Percentiles rank a stretch among this genome's conserved stretches.
phyloP scores from a whole-genome alignment of 2,888 invertebrate genomes.

The Cyclophora punctaria region DNA sequence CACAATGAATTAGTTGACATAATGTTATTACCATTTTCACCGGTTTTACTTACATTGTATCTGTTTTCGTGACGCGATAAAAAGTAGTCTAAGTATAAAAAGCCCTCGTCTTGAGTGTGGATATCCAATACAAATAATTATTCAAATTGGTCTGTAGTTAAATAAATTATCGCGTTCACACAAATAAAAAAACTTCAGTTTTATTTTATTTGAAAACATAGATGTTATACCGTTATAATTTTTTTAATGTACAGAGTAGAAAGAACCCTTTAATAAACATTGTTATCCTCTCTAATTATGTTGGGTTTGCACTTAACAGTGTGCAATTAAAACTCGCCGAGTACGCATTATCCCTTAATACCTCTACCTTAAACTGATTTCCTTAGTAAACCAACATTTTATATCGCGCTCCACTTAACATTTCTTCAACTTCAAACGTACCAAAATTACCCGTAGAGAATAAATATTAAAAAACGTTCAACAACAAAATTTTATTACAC shows the following conservation, averaged over 20 bases:
- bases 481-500: neutral
- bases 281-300: slow-evolving; percentile 25
- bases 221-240: too few relatives aligned
- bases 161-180: too few relatives aligned
- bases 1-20: too few relatives aligned
- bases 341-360: slow-evolving; percentile 29
- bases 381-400: slow-evolving; percentile 23
- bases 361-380: slow-evolving; percentile 26
- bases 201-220: too few relatives aligned
- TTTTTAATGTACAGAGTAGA: slow-evolving; percentile 6
- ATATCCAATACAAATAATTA: too few relatives aligned
- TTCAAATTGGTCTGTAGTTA: too few relatives aligned
- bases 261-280: slow-evolving; percentile 17
- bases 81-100: too few relatives aligned
- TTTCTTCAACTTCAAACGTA: slow-evolving; percentile 22
- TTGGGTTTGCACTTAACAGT: slow-evolving; percentile 25
- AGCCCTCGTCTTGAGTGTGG: too few relatives aligned
- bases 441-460: neutral
- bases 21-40: too few relatives aligned
- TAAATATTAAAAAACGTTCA: neutral
- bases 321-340: slow-evolving; percentile 33
- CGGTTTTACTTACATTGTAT: too few relatives aligned
- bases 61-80: too few relatives aligned
- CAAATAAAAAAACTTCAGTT: too few relatives aligned
- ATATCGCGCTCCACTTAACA: slow-evolving; percentile 26